Evolutionary conservation across 2,888 invertebrate genomes (phyloP).

Genomic region (Eilema caniola): DNA sequence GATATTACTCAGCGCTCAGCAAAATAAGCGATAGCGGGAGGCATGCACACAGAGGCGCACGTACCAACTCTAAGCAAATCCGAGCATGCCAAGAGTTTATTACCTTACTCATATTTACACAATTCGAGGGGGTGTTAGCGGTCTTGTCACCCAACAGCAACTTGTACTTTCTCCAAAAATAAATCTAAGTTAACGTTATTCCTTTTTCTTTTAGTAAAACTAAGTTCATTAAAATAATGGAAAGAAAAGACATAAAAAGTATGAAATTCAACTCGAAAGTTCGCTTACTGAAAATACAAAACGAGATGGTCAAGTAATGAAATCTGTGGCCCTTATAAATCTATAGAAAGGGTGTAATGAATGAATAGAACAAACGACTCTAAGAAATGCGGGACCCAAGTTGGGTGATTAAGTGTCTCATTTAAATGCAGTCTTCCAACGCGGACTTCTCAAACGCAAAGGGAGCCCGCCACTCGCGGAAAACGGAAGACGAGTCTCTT

Average conservation of each 20-base stretch:
- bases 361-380: constrained; percentile 81
- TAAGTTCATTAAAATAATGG: not conserved
- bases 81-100: constrained; percentile 79
- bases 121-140: constrained; percentile 77
- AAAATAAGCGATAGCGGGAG: constrained; percentile 53
- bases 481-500: constrained; percentile 85
- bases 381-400: constrained; percentile 81
- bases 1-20: constrained; percentile 59
- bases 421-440: constrained; percentile 86
- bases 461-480: constrained; percentile 79
- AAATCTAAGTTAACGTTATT: not conserved
- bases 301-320: constrained; percentile 33
- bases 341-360: constrained; percentile 68
- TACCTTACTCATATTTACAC: constrained; percentile 84
- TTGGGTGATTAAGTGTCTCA: constrained; percentile 86
- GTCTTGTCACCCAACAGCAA: constrained; percentile 59
- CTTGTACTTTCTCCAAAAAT: constrained; percentile 46
- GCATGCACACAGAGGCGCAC: constrained; percentile 64
- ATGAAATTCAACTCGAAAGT: constrained; percentile 2
- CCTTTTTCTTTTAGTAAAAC: not conserved
- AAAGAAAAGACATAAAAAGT: not conserved
- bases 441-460: constrained; percentile 84
- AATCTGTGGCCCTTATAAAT: constrained; percentile 49
- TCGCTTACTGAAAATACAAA: constrained; percentile 27
- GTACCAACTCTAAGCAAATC: constrained; percentile 81